phyloP scores from a whole-genome alignment of 2,797 vertebrate species.

The Scolopax bukidnonensis region DNA sequence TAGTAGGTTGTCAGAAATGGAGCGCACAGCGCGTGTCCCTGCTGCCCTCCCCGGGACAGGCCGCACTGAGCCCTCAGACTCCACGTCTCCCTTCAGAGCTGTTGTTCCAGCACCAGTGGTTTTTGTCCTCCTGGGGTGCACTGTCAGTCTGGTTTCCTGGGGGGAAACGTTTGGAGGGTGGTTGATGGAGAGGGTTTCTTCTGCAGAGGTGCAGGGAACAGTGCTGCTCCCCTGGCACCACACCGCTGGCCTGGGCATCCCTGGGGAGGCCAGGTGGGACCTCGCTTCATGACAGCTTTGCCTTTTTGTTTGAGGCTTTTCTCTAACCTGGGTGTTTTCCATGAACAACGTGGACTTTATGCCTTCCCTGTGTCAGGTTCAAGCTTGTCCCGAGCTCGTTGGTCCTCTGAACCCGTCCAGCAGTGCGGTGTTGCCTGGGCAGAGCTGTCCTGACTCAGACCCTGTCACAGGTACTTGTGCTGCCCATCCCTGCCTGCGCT shows the following conservation, averaged over 20 bases:
- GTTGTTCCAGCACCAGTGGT: not conserved
- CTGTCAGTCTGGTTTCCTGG: not conserved
- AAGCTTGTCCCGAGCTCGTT: not conserved
- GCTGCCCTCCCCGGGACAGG: not conserved
- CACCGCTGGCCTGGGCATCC: not conserved
- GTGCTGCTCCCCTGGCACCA: not conserved
- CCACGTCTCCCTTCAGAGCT: not conserved
- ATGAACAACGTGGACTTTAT: not conserved
- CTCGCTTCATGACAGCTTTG: not conserved
- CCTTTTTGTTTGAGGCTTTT: not conserved
- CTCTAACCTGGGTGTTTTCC: not conserved
- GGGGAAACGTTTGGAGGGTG: not conserved
- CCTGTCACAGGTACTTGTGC: rapidly evolving
- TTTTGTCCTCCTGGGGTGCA: not conserved
- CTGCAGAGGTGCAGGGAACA: not conserved
- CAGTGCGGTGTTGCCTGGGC: rapidly evolving
- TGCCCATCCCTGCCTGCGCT: not conserved
- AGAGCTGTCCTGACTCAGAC: not conserved
- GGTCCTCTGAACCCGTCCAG: not conserved
- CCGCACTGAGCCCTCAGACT: not conserved
- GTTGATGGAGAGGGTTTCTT: not conserved
- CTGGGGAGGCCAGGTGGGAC: not conserved
- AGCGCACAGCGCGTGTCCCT: not conserved
- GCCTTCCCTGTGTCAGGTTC: not conserved
- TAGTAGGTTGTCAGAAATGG: rapidly evolving